Conservation (phyloP, 1,140 invertebrate species). For the Aricia agestis region DNA sequence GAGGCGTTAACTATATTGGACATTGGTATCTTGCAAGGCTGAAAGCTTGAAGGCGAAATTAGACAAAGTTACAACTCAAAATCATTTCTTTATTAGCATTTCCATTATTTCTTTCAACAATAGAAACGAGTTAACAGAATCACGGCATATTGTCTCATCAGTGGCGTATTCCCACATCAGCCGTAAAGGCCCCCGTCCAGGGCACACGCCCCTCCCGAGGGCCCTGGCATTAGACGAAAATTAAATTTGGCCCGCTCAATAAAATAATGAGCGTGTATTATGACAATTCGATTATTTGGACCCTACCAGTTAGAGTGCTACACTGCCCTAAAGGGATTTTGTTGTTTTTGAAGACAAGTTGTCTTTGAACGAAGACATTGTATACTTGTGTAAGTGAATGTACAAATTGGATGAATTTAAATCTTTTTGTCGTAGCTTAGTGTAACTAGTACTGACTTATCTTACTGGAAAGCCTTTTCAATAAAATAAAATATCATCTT, state of each 20-base stretch:
- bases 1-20: no score
- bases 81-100: constrained; percentile 22
- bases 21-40: no score
- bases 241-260: constrained; percentile 52
- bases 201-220: constrained; percentile 36
- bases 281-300: constrained; percentile 50
- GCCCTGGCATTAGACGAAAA: constrained; percentile 48
- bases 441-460: no score
- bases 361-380: constrained; percentile 7
- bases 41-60: no score
- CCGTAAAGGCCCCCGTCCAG: constrained; percentile 39
- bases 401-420: no score
- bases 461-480: no score
- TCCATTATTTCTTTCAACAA: constrained; percentile 27
- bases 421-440: no score
- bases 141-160: constrained; percentile 38
- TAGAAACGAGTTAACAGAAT: constrained; percentile 29
- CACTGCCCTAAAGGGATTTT: constrained; percentile 24
- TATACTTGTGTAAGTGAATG: not conserved
- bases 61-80: constrained; percentile 10
- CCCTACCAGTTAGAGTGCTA: constrained; percentile 31
- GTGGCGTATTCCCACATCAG: constrained; percentile 43
- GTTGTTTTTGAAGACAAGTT: constrained; percentile 16
- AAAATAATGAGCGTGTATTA: constrained; percentile 54
- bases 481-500: no score